Base-by-base conservation (phyloP, 2,113 vertebrate genomes). In the Halcyon senegalensis region DNA sequence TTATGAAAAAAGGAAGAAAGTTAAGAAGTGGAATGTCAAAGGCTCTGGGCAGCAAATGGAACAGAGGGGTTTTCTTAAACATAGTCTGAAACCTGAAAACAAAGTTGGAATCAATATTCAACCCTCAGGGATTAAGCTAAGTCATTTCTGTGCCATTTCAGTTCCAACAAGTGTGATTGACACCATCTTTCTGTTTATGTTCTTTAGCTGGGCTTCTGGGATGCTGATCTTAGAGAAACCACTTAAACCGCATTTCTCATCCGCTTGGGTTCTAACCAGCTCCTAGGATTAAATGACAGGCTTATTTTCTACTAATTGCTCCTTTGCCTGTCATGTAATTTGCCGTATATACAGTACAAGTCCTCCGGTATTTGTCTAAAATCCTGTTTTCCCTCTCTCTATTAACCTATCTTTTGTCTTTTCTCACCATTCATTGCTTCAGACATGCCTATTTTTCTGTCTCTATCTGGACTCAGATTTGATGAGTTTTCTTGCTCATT, bases 161-260 rank as follows among this genome's bases (percentile, higher is more conserved):
- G 16, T 91, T 97, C 91, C 93, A 91, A 82, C 9, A 86, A 55
- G 28, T 0, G 1, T 70, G 96, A 90, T 59, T 89, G 91, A 96
- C 78, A 94, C 60, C 33, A n/a, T 89, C n/a, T 84, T 77, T 83
- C 64, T 96, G 84, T 96, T 96, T 96, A 92, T 94, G 51, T 60
- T 96, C 84, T 73, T 96, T 92, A 94, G 83, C 68, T 95, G 72
- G 79, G 27, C 48, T 96, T 97, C 91, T 91, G 93, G 94, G 84
- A 81, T 59, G 80, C 68, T 83, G 90, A 92, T 96, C 89, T 93
- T 64, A 96, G 90, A 96, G 83, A 96, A 97, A 84, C 89, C 94
- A 83, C 96, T 74, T 62, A 95, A 96, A 94, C 87, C 85, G 91
- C 95, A 94, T 83, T 97, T 97, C 77, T 96, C 81, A 89, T 97